phyloP scores from a whole-genome alignment of 2,113 vertebrate species.

The Callospermophilus lateralis region DNA sequence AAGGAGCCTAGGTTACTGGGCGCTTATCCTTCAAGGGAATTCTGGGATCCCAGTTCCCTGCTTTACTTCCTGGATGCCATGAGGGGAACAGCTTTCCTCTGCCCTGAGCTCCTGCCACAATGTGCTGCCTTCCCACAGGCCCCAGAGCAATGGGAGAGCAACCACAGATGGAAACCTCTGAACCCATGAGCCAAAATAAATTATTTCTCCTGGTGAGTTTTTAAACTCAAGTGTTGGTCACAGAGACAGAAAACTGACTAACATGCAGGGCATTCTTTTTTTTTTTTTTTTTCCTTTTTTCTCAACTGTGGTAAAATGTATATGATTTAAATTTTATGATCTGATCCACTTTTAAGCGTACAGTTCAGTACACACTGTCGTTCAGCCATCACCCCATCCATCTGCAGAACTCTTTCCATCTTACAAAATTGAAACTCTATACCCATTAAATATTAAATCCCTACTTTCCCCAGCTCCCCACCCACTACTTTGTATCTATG shows the following conservation, averaged over 20 bases:
- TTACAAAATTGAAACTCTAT: not conserved
- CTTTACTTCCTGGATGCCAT: not conserved
- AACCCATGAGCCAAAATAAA: not conserved
- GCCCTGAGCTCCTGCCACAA: not conserved
- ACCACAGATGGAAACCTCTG: not conserved
- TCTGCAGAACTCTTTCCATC: not conserved
- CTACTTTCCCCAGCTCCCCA: not conserved
- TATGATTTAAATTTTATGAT: not conserved
- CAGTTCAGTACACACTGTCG: not conserved
- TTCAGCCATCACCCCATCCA: no score
- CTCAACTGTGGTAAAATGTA: no score
- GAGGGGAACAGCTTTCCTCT: not conserved
- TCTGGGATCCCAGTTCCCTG: no score
- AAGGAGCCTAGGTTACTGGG: not conserved
- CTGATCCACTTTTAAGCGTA: no score
- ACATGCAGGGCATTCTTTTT: not conserved
- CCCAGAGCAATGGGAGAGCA: not conserved
- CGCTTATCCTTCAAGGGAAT: not conserved
- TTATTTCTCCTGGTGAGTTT: not conserved
- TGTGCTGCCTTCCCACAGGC: not conserved
- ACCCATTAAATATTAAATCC: not conserved
- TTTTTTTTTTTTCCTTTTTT: not conserved
- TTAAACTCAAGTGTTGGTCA: not conserved
- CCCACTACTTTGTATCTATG: no score
- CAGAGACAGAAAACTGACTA: not conserved